Percentiles rank a stretch among this genome's conserved stretches.
phyloP scores from a whole-genome alignment of 1,140 invertebrate genomes.

The Drosophila bocki region DNA sequence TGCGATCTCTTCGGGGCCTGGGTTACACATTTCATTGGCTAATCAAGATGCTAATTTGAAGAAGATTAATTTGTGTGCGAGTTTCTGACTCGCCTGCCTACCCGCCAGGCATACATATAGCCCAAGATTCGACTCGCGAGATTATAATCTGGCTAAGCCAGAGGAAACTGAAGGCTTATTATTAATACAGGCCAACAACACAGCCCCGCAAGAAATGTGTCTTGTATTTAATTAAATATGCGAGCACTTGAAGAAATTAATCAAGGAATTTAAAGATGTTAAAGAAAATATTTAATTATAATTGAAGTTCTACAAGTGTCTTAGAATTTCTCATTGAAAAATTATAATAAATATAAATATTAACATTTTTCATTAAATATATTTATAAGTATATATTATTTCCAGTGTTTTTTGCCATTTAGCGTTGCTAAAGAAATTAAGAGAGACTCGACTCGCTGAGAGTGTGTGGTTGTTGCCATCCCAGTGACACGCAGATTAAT shows the following conservation, averaged over 20 bases:
- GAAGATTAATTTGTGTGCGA: slow-evolving; percentile 82
- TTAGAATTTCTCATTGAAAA: too few species aligned
- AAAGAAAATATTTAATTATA: neutral
- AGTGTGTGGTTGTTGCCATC: slow-evolving; percentile 23
- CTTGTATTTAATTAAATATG: slow-evolving; percentile 74
- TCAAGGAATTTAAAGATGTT: too few species aligned
- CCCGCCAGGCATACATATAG: slow-evolving; percentile 55
- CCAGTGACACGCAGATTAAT: slow-evolving; percentile 82
- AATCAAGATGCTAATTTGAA: slow-evolving; percentile 85
- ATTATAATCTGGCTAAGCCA: slow-evolving; percentile 65
- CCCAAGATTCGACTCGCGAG: slow-evolving; percentile 36
- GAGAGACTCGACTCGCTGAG: neutral
- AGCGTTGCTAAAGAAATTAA: slow-evolving; percentile 20
- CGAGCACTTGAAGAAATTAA: slow-evolving; percentile 13
- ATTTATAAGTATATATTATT: neutral
- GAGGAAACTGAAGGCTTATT: slow-evolving; percentile 67
- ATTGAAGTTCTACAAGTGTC: too few species aligned
- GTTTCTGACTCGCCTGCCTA: slow-evolving; percentile 42
- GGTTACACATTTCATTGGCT: slow-evolving; percentile 83
- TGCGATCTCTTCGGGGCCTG: slow-evolving; percentile 47
- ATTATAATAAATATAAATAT: neutral
- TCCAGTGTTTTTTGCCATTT: slow-evolving; percentile 36
- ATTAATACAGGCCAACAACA: slow-evolving; percentile 62
- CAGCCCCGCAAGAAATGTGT: slow-evolving; percentile 45
- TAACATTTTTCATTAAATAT: neutral